phyloP scores from a whole-genome alignment of 2,113 vertebrate genomes.

The Sinosuthora webbiana region DNA sequence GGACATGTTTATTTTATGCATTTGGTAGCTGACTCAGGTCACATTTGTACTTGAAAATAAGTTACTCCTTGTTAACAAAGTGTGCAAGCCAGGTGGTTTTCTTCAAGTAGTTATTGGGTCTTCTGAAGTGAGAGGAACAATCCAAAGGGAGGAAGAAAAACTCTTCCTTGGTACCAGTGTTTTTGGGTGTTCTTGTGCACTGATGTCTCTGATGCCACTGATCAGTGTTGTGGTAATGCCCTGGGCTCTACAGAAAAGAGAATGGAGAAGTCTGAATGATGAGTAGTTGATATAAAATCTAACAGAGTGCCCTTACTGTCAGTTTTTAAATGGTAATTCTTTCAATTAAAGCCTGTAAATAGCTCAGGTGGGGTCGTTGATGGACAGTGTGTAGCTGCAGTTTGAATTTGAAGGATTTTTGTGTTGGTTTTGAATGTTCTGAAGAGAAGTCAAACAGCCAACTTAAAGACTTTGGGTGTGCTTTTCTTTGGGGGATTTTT shows the following conservation, averaged over 20 bases:
- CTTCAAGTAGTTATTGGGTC: not conserved
- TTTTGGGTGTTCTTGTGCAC: not conserved
- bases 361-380: not conserved
- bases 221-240: not conserved
- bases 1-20: not conserved
- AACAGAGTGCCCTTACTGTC: not conserved
- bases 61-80: not conserved
- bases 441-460: not conserved
- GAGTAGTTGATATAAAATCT: not conserved
- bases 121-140: not conserved
- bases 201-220: not conserved
- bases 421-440: not conserved
- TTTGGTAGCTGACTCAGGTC: not conserved
- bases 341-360: not conserved
- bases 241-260: not conserved
- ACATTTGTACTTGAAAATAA: not conserved
- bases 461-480: rapidly evolving
- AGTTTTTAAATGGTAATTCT: not conserved
- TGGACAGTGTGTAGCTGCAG: not conserved
- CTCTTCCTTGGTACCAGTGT: not conserved
- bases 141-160: not conserved
- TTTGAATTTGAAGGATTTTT: not conserved
- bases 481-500: not conserved
- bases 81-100: not conserved
- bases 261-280: not conserved